Percentiles rank a stretch among this genome's conserved stretches.
Conservation (phyloP, 2,888 invertebrate genomes). For the Neoascia interrupta region DNA sequence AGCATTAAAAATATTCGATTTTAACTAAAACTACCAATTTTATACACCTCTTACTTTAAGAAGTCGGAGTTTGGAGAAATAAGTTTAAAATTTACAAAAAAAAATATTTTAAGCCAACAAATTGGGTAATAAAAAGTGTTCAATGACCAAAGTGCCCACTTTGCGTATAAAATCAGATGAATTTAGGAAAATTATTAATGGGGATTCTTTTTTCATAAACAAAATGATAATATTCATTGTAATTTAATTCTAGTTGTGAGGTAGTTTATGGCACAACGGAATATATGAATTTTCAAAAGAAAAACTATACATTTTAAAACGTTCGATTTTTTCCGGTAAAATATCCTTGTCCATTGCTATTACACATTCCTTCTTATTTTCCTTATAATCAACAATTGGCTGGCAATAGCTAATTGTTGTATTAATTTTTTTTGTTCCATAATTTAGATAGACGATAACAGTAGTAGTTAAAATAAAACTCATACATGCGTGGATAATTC, state of each 20-base stretch:
- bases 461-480: conserved; percentile 36
- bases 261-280: conserved; percentile 40
- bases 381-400: conserved; percentile 27
- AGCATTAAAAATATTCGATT: too few species aligned
- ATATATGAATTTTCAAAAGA: not conserved
- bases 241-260: conserved; percentile 40
- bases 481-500: conserved; percentile 14
- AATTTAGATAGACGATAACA: conserved; percentile 40
- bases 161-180: too few species aligned
- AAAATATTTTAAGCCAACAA: too few species aligned
- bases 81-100: too few species aligned
- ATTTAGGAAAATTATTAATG: too few species aligned
- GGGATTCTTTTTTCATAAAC: too few species aligned
- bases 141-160: too few species aligned
- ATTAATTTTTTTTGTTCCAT: conserved; percentile 15
- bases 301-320: conserved; percentile 42
- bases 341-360: conserved; percentile 66
- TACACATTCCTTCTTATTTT: conserved; percentile 59
- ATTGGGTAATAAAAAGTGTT: too few species aligned
- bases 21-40: too few species aligned
- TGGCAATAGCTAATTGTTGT: conserved; percentile 31
- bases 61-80: too few species aligned
- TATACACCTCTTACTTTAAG: too few species aligned
- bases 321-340: conserved; percentile 37
- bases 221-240: too few species aligned